Conservation (phyloP, 2,797 vertebrate species). For the Huso huso region DNA sequence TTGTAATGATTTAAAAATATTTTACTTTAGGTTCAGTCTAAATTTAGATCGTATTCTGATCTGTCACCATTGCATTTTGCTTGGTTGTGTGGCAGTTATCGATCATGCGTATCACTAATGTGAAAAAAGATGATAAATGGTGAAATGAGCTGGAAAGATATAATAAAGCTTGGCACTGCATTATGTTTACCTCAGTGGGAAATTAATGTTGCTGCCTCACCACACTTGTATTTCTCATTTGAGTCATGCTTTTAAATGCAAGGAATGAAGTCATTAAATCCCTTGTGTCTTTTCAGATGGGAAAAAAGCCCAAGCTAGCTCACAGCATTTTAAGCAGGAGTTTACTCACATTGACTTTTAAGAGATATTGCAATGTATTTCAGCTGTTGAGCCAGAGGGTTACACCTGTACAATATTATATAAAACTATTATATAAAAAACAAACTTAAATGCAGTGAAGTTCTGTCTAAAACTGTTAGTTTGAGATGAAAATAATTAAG, state of each 20-base stretch:
- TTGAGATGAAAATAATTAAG: no score
- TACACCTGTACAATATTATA: not conserved
- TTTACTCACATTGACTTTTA: not conserved
- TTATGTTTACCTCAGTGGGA: not conserved
- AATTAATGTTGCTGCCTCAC: not conserved
- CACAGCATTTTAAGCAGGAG: not conserved
- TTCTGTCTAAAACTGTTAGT: no score
- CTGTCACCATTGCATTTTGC: not conserved
- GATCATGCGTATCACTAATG: slow-evolving; percentile 1
- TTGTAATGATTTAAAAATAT: not conserved
- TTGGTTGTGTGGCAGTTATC: not conserved
- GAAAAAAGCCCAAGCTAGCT: not conserved
- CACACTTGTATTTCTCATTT: not conserved
- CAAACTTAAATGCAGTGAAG: not conserved
- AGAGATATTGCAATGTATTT: not conserved
- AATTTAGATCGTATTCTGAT: not conserved
- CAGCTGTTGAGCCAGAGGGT: not conserved
- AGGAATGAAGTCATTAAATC: not conserved
- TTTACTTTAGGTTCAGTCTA: not conserved
- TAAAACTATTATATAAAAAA: not conserved
- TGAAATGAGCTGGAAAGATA: slow-evolving; percentile 3
- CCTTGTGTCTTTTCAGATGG: not conserved
- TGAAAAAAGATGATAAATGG: not conserved
- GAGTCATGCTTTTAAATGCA: not conserved
- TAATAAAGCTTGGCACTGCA: not conserved